Evolutionary conservation across 2,113 vertebrate genomes (phyloP).

Genomic region (human): GRCh38 chr1:217020501-217021000

Average conservation of each 20-base stretch:
- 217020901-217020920: conserved; percentile 83
- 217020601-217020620: not conserved
- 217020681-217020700: conserved; percentile 75
- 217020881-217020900: conserved; percentile 85
- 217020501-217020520: not conserved
- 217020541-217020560: not conserved
- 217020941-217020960: conserved; percentile 55
- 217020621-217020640: not conserved
- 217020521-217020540: not conserved
- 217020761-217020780: conserved; percentile 90
- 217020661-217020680: conserved; percentile 43
- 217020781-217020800: conserved; percentile 90
- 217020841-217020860: conserved; percentile 89
- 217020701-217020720: conserved; percentile 81
- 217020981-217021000: conserved; percentile 14
- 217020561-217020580: not conserved
- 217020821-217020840: conserved; percentile 92
- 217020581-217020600: not conserved
- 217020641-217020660: conserved; percentile 56
- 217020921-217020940: conserved; percentile 80
- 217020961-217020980: not conserved
- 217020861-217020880: conserved; percentile 86
- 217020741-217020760: conserved; percentile 88
- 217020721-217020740: conserved; percentile 89
- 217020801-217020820: conserved; percentile 91